These are phyloP conservation scores for Heterodera carotae DNA, from an alignment of 1,140 invertebrate genomes.

Conservation along the genomic window DNA sequence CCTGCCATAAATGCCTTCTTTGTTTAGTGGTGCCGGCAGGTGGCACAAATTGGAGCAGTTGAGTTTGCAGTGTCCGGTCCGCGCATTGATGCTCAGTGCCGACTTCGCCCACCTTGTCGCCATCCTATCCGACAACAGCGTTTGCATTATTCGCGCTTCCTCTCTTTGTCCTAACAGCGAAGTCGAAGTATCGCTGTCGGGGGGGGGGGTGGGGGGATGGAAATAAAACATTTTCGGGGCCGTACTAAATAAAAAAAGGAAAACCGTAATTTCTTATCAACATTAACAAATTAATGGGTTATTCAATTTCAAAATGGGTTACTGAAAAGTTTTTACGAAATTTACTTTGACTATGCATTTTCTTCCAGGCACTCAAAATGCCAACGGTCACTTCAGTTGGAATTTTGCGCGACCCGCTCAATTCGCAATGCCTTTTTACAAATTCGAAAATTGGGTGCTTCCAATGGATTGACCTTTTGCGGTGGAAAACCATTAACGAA, in stretches of 20 bases:
- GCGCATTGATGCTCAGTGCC: conserved; percentile 28
- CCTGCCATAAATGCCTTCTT: too few species aligned
- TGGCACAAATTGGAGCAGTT: conserved; percentile 34
- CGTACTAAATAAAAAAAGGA: too few species aligned
- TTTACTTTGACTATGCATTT: conserved; percentile 7
- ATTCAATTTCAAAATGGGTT: too few species aligned
- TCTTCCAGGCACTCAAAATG: background rate
- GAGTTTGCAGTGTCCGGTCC: conserved; percentile 39
- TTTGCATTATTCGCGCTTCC: conserved; percentile 39
- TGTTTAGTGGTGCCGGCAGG: conserved; percentile 37
- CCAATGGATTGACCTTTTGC: conserved; percentile 49
- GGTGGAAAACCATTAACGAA: conserved; percentile 38
- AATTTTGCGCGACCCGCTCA: conserved; percentile 18
- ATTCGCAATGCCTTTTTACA: conserved; percentile 37
- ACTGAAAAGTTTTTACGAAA: background rate
- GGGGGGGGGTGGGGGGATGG: too few species aligned
- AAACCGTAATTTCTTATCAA: too few species aligned
- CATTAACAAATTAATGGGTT: too few species aligned
- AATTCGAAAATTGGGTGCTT: conserved; percentile 38
- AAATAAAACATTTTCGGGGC: background rate
- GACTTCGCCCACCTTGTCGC: conserved; percentile 34
- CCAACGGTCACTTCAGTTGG: conserved; percentile 8
- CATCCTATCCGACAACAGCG: conserved; percentile 39
- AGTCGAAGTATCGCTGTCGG: background rate
- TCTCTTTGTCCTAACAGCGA: conserved; percentile 23